These are phyloP conservation scores for Margaritifera margaritifera DNA, from an alignment of 2,888 invertebrate species.

Conservation along the genomic window DNA sequence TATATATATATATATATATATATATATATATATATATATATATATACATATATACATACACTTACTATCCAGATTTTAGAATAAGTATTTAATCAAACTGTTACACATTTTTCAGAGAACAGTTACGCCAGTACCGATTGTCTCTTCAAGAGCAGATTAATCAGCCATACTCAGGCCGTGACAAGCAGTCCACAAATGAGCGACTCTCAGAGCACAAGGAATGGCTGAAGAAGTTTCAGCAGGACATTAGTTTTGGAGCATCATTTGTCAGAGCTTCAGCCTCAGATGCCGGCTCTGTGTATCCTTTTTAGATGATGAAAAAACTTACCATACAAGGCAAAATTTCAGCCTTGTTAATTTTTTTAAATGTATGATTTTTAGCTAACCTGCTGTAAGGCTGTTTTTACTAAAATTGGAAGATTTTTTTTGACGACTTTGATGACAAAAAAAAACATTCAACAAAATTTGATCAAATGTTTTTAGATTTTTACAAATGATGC, in stretches of 20 bases:
- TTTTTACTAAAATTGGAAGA: too few relatives aligned
- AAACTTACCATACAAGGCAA: neutral
- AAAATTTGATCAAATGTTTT: too few relatives aligned
- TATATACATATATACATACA: too few relatives aligned
- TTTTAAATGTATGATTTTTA: conserved; percentile 10
- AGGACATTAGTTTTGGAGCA: conserved; percentile 47
- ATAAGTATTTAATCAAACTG: too few relatives aligned
- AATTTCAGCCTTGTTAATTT: neutral
- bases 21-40: neutral
- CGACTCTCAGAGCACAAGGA: conserved; percentile 59
- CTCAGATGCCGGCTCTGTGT: conserved; percentile 60
- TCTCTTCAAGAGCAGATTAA: neutral
- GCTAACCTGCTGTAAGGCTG: conserved; percentile 13
- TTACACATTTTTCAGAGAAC: conserved; percentile 47
- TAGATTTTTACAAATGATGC: too few relatives aligned
- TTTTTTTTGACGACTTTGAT: too few relatives aligned
- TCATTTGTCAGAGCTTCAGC: conserved; percentile 37
- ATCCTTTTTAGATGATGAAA: conserved; percentile 50
- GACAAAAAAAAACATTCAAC: neutral
- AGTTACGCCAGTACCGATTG: conserved; percentile 50
- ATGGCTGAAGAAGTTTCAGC: conserved; percentile 59
- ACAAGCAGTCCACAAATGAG: conserved; percentile 50
- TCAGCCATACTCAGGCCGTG: conserved; percentile 4
- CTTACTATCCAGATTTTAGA: too few relatives aligned
- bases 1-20: neutral